Evolutionary conservation across 1,140 invertebrate genomes (phyloP), one percentile per base, ranked within the genome.

Genomic region (Dufourea novaeangliae): DNA sequence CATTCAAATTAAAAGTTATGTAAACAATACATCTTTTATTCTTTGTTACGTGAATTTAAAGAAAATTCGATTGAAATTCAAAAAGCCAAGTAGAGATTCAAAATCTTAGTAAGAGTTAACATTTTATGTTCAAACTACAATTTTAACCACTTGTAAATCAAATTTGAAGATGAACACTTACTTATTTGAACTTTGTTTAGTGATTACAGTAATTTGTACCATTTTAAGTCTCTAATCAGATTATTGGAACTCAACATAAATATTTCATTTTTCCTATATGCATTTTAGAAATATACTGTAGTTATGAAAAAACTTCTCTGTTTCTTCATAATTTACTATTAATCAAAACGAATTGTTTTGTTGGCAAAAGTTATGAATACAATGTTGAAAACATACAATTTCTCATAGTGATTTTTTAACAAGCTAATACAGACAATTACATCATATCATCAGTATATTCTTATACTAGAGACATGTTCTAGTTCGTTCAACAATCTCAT

Each of bases 401-500:
- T 46, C 39, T 72, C 70, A 72, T 76, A 83, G 37, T 67, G n/a
- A 70, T 81, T 52, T 62, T 75, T 82, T 57, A 69, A 85, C 63
- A 70, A 75, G 50, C 52, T 73, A 34, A 57, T 79, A 72, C 34
- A 85, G 56, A 82, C 61, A 83, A 63, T 79, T 85, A 81, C 82
- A 77, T 80, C 70, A 72, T 71, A 81, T 84, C 69, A 7, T 81
- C 72, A 66, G 34, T 74, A 81, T 84, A 64, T 72, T 54, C 83
- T 85, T 85, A 85, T 22, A 39, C 74, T 84, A 85, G 44, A 74
- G 78, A 81, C 77, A 32, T 79, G 80, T 75, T 71, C 71, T 84
- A 37, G 52, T 85, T 73, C 29, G n/a, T 69, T 81, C 82, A 85
- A 85, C 82, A 85, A 84, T 84, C 83, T 81, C 82, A 85, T 85